A percentile compares a stretch with the other conserved stretches of the same genome.
Conservation (phyloP, 2,113 vertebrate genomes). For the Gadus chalcogrammus region DNA sequence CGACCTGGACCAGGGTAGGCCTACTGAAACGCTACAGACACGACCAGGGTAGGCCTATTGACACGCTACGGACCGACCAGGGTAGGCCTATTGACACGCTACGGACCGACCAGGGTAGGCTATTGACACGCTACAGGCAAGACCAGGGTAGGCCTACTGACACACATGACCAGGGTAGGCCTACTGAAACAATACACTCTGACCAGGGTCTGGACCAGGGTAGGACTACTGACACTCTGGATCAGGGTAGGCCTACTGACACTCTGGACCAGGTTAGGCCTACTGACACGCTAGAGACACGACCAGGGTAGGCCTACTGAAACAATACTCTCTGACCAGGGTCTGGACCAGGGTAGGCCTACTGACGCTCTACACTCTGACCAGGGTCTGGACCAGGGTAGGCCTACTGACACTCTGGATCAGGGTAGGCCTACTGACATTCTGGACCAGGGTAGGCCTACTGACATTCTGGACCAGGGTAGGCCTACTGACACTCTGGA, state of each 20-base stretch:
- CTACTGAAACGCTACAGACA: neutral
- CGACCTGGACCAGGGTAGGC: slow-evolving; percentile 83
- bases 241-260: slow-evolving; percentile 62
- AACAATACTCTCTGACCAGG: slow-evolving; percentile 86
- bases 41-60: neutral
- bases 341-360: slow-evolving; percentile 79
- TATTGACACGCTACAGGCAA: slow-evolving; percentile 63
- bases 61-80: slow-evolving; percentile 82
- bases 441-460: too few relatives aligned
- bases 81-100: slow-evolving; percentile 75
- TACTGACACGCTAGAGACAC: neutral
- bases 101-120: slow-evolving; percentile 83
- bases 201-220: too few relatives aligned
- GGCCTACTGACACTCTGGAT: neutral
- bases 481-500: neutral
- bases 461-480: too few relatives aligned
- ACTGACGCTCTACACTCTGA: neutral
- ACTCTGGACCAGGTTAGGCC: slow-evolving; percentile 78
- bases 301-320: too few relatives aligned
- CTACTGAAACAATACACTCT: neutral
- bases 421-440: slow-evolving; percentile 51
- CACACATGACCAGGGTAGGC: slow-evolving; percentile 83
- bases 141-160: too few relatives aligned
- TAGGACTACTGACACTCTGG: slow-evolving; percentile 36
- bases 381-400: too few relatives aligned